These are phyloP conservation scores for Muscicapa striata DNA, from an alignment of 2,797 vertebrate species.

Conservation along the genomic window DNA sequence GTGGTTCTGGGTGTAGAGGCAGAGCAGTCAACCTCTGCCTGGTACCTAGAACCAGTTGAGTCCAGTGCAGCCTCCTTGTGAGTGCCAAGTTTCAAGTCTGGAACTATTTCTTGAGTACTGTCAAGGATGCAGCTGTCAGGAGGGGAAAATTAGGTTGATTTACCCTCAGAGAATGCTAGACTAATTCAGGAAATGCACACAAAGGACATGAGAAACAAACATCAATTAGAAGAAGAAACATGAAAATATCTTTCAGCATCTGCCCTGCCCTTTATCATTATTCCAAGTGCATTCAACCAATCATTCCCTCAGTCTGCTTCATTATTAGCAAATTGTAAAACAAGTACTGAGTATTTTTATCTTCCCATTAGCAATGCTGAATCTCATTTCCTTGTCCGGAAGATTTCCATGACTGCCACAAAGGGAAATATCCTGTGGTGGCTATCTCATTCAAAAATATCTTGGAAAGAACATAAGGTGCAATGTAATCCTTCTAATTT, in stretches of 20 bases:
- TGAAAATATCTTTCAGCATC: constrained; percentile 26
- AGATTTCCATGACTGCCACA: not conserved
- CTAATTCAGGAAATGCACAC: constrained; percentile 51
- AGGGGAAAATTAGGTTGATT: constrained; percentile 35
- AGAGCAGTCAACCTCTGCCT: accelerated
- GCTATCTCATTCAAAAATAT: not conserved
- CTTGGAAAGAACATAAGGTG: not conserved
- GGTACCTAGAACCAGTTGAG: not conserved
- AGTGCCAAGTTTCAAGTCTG: not conserved
- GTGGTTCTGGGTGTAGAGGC: too few relatives aligned
- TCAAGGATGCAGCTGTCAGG: constrained; percentile 23
- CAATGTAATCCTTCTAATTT: not conserved
- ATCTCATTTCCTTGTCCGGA: constrained; percentile 17
- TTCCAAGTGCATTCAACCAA: constrained; percentile 33
- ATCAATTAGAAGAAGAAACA: constrained; percentile 49
- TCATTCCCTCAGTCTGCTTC: constrained; percentile 4
- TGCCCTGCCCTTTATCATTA: constrained; percentile 48
- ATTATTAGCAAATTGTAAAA: constrained; percentile 31
- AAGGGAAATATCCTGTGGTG: not conserved
- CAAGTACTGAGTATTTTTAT: constrained; percentile 30
- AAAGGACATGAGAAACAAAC: constrained; percentile 51
- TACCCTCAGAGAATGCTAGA: not conserved
- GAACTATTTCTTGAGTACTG: not conserved
- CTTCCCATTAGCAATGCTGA: not conserved
- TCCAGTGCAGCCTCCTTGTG: not conserved